phyloP scores from a whole-genome alignment of 1,140 invertebrate species.

The Eumeta japonica region DNA sequence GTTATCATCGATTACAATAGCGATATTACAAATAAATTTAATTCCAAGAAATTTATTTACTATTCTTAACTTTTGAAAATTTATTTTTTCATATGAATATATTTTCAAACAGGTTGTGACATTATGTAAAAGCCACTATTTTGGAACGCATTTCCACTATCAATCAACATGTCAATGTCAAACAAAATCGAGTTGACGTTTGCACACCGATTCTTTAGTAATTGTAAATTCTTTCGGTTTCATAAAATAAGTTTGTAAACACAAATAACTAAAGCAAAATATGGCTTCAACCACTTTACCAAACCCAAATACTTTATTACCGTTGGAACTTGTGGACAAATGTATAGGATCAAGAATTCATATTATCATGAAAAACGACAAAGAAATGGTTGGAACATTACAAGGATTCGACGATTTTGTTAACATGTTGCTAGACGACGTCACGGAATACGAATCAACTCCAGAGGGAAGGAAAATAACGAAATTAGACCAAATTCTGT shows the following conservation, averaged over 20 bases:
- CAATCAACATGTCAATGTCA: not conserved
- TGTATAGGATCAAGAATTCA: slow-evolving; percentile 99
- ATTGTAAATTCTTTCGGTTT: no score
- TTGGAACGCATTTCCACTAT: slow-evolving; percentile 7
- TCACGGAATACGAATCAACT: slow-evolving; percentile 93
- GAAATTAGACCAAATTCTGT: slow-evolving; percentile 94
- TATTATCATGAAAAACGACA: slow-evolving; percentile 99
- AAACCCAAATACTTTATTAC: slow-evolving; percentile 46
- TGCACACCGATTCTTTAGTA: no score
- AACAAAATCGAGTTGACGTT: no score
- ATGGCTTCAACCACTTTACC: slow-evolving; percentile 40
- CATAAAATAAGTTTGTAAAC: no score
- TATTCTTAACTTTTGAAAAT: no score
- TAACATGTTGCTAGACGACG: slow-evolving; percentile 93
- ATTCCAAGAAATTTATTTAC: no score
- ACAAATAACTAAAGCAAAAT: no score
- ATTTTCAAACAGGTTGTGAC: slow-evolving; percentile 5
- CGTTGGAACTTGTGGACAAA: slow-evolving; percentile 96
- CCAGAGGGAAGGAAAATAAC: slow-evolving; percentile 95
- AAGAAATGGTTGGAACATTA: slow-evolving; percentile 97
- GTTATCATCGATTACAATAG: no score
- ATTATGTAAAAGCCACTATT: no score
- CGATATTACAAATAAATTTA: no score
- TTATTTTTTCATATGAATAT: no score
- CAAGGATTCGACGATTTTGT: slow-evolving; percentile 99